Base-by-base conservation (phyloP, 2,113 vertebrate species). In the Zosterops lateralis region DNA sequence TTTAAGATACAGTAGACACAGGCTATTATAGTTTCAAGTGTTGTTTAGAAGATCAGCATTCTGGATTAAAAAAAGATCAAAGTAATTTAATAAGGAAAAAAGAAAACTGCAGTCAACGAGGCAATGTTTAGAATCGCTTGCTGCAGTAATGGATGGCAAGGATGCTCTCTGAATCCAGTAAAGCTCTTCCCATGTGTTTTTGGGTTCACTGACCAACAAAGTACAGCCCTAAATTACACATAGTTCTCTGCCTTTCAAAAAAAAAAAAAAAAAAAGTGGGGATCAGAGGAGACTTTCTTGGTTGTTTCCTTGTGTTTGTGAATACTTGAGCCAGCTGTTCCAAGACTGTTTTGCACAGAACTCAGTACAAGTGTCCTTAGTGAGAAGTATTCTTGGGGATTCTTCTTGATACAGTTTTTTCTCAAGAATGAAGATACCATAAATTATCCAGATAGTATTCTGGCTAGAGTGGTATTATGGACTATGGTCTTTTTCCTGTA, bases 71-170 rank as follows among this genome's bases (percentile, higher is more conserved):
- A 53, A 57, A 71, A 45, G 20, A 40, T 10, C 14, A 6, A 65
- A 20, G 9, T 60, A 32, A 34, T 79, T 65, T 47, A 7, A 29
- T 36, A 32, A 42, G 61, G 5, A 7, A 50, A 42, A 34, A 29
- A 42, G 22, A 2, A 51, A 67, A 11, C 38, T 57, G 26, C 57
- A 42, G 25, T 60, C 0, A 0, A 24, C 10, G 2, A 40, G 45
- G 21, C 12, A 28, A 1, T 32, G 21, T 50, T 65, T 75, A 73
- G 60, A 89, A 48, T 31, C 25, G 25, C 51, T 62, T 90, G 15
- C 29, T 50, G 14, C 40, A 84, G 45, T 40, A 61, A 9, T 0
- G 1, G 5, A 3, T 58, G 47, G 10, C 17, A 17, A 61, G 31
- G n/a, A 17, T 58, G 22, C 5, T 26, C 7, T 58, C 58, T 64